Conservation (phyloP, 1,140 invertebrate genomes). For the Saccostrea glomerata region DNA sequence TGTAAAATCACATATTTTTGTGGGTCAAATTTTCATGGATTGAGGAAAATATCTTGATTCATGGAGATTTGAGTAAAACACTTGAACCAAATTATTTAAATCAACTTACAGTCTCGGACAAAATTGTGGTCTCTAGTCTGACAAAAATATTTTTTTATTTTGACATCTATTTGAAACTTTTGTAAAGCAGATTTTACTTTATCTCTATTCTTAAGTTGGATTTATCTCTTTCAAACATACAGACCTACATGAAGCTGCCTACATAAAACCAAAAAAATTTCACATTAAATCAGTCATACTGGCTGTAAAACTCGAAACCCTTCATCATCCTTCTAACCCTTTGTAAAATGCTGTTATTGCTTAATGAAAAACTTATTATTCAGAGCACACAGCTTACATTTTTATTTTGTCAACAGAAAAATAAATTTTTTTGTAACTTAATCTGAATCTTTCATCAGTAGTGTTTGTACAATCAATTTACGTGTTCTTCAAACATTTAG, state of each 20-base stretch:
- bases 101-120: no score
- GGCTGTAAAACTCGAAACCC: background rate
- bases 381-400: background rate
- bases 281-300: background rate
- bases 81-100: no score
- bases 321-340: no score
- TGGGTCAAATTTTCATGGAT: no score
- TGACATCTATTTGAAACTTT: background rate
- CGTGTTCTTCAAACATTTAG: background rate
- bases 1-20: no score
- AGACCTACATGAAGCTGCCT: background rate
- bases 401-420: background rate
- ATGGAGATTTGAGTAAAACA: no score
- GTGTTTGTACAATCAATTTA: background rate
- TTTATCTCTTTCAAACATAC: background rate
- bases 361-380: background rate
- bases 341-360: background rate
- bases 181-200: background rate
- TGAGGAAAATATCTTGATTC: no score
- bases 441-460: background rate
- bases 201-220: background rate
- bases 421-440: background rate
- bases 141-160: no score
- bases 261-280: background rate
- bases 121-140: no score